These are phyloP conservation scores for Paraescarpia echinospica DNA, from an alignment of 1,140 invertebrate genomes.

Conservation along the genomic window DNA sequence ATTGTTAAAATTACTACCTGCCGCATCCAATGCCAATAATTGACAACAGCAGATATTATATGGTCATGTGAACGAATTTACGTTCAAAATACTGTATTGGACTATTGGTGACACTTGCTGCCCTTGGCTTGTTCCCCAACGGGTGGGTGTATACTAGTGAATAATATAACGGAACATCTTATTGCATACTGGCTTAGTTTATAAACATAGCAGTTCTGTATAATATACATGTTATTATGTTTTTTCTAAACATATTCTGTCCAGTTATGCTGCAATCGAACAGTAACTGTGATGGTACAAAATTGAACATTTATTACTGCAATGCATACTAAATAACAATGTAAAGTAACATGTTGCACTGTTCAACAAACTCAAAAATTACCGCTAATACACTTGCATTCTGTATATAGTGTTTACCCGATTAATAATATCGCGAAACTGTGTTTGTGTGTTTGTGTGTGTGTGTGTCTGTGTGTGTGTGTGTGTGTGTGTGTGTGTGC, in stretches of 20 bases:
- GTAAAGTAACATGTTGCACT: not conserved
- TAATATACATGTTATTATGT: not conserved
- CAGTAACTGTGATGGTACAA: not conserved
- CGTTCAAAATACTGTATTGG: too few relatives aligned
- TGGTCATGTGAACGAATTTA: too few relatives aligned
- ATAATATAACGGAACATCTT: too few relatives aligned
- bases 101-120: too few relatives aligned
- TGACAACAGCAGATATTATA: too few relatives aligned
- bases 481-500: not conserved
- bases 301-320: not conserved
- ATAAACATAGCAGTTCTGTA: too few relatives aligned
- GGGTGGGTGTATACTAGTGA: too few relatives aligned
- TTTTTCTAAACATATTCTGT: not conserved
- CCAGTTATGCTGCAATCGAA: not conserved
- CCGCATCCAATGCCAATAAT: too few relatives aligned
- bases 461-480: not conserved
- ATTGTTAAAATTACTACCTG: too few relatives aligned
- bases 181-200: too few relatives aligned
- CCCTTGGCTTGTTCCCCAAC: too few relatives aligned
- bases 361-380: too few relatives aligned
- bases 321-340: not conserved
- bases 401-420: not conserved
- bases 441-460: not conserved
- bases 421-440: not conserved
- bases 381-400: not conserved